Evolutionary conservation across 2,797 vertebrate species (phyloP), one percentile per base, ranked within the genome.

Genomic region (Tiaroga cobitis): DNA sequence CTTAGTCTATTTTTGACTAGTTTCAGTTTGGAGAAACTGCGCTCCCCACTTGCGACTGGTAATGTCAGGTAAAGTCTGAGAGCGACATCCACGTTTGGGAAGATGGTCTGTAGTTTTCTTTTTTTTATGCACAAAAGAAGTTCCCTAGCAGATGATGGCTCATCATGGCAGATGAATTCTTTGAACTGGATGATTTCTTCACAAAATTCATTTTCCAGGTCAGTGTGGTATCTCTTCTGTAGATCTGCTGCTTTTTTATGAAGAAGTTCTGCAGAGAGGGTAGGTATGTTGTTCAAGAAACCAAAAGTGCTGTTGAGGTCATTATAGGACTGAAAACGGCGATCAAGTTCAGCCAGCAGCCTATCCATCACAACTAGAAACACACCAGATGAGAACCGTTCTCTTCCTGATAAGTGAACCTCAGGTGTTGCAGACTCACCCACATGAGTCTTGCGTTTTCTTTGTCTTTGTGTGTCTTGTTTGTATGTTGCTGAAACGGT

Each of bases 401-500:
- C 56, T 59, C 56, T 2, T 59, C 56, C 56, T n/a, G 56, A 59
- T 3, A 11, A 59, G 56, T 61, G 56, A 61, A 16, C 41, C 70
- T 46, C 39, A 46, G 41, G 41, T 73, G 70, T 46, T 46, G 41
- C 39, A 26, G 70, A 73, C 69, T 72, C 69, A 43, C 70, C 41
- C 41, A 43, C 70, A 21, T 73, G 41, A 73, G 70, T 73, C 41
- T 72, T 72, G n/a, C n/a, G n/a, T n/a, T n/a, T n/a, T n/a, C n/a
- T n/a, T n/a, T n/a, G n/a, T n/a, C n/a, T n/a, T n/a, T 72, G 39
- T 69, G 68, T 72, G 39, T 72, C 69, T 43, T 72, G 69, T 72
- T n/a, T n/a, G n/a, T n/a, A 43, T 6, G 69, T 72, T 72, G 24
- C 69, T 72, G 37, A 72, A 39, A 39, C 7, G 37, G 37, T 39